These are phyloP conservation scores for Nerophis ophidion DNA, from an alignment of 2,113 vertebrate species.

Conservation along the genomic window DNA sequence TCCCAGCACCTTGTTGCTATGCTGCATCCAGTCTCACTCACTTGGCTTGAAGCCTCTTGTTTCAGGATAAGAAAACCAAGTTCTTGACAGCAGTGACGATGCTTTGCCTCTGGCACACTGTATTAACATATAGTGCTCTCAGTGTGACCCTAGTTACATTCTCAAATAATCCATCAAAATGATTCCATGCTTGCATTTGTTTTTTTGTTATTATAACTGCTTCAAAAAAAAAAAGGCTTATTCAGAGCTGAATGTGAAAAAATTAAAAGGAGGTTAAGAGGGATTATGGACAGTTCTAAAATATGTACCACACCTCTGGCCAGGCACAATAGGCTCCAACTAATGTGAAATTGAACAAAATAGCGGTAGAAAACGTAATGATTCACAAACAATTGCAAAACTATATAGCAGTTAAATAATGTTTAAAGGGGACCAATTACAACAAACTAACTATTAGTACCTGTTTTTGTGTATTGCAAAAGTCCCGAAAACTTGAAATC, in stretches of 20 bases:
- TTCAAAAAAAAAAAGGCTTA: not conserved
- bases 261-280: not conserved
- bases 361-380: too few species aligned
- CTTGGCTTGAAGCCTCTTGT: slow-evolving; percentile 41
- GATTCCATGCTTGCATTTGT: not conserved
- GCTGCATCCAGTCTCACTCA: slow-evolving; percentile 40
- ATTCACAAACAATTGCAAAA: too few species aligned
- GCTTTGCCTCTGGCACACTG: slow-evolving; percentile 21
- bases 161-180: slow-evolving; percentile 12
- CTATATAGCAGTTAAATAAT: too few species aligned
- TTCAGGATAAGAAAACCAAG: slow-evolving; percentile 35
- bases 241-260: not conserved
- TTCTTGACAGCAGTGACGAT: slow-evolving; percentile 34
- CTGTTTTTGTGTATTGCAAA: too few species aligned
- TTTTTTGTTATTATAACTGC: not conserved
- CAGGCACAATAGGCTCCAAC: too few species aligned
- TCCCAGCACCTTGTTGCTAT: slow-evolving; percentile 42
- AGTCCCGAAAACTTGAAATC: too few species aligned
- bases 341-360: too few species aligned
- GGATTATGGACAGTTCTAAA: not conserved
- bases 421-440: too few species aligned
- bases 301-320: too few species aligned
- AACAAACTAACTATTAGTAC: too few species aligned
- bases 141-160: slow-evolving; percentile 17
- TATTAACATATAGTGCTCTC: slow-evolving; percentile 41